Evolutionary conservation across 2,113 vertebrate genomes (phyloP), one percentile per base, ranked within the genome.

Genomic region (Rhadina sibilatrix): DNA sequence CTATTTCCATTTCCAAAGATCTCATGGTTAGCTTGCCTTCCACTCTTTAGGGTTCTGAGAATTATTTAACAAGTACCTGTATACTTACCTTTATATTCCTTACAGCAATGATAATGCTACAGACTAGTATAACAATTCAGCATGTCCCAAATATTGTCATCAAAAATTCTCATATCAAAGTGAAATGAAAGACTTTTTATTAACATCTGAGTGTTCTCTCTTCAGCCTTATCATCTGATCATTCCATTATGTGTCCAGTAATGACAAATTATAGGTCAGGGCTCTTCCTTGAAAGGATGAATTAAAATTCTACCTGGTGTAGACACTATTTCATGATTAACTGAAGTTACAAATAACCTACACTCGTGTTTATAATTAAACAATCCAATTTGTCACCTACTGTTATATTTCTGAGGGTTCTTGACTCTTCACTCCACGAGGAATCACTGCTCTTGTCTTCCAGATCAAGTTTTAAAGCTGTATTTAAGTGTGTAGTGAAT

Each of bases 321-420:
- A 79, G 74, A 80, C 79, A 77, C 57, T 75, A 11, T 74, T 59
- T 40, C 63, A 85, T 88, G 57, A 96, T 93, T 95, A 94, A 89
- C 59, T 80, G 70, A 93, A 79, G 90, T 94, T 95, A 90, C 57
- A 94, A 89, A 93, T 83, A 84, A 60, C 57, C 81, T 83, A 74
- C 74, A 88, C 11, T n/a, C 70, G 47, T 87, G 25, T 92, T 95
- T 94, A 75, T 91, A 96, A 95, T 91, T 85, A 61, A 49, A 65
- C 30, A 77, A 89, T 77, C 49, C 93, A 90, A 94, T 96, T 93
- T 83, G 79, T 92, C 80, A 59, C 44, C 91, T 78, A 52, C 17
- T 86, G 30, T 79, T 89, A n/a, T 20, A 52, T 90, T 49, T 90
- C 30, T 82, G 28, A 63, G 59, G 14, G 40, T 44, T 89, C 77